phyloP scores from a whole-genome alignment of 2,888 invertebrate species.

The Operophtera brumata region DNA sequence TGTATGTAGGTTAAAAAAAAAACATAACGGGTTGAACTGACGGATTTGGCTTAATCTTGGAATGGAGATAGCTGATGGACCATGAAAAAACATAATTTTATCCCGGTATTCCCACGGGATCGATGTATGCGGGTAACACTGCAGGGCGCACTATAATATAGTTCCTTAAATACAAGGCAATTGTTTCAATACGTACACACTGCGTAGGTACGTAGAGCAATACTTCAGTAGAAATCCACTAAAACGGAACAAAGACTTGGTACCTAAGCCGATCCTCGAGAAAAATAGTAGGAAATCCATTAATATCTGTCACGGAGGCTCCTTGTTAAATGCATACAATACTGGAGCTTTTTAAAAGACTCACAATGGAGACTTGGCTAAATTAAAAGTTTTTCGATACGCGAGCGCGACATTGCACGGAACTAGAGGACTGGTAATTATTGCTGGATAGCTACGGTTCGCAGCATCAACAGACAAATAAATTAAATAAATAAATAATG shows the following conservation, averaged over 20 bases:
- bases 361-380: conserved; percentile 76
- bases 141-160: too few relatives aligned
- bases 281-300: conserved; percentile 78
- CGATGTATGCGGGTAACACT: too few relatives aligned
- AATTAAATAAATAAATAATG: too few relatives aligned
- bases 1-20: too few relatives aligned
- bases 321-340: conserved; percentile 81
- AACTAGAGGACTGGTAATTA: conserved; percentile 75
- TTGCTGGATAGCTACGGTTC: conserved; percentile 54
- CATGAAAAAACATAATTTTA: too few relatives aligned
- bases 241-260: conserved; percentile 66
- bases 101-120: too few relatives aligned
- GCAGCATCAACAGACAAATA: conserved; percentile 34
- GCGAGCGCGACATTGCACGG: conserved; percentile 75
- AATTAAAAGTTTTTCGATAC: conserved; percentile 81
- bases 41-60: too few relatives aligned
- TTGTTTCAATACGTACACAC: conserved; percentile 21
- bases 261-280: conserved; percentile 75
- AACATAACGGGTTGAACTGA: too few relatives aligned
- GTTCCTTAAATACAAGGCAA: conserved; percentile 5
- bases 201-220: not conserved
- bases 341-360: conserved; percentile 79
- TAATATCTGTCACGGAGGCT: conserved; percentile 75
- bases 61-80: too few relatives aligned
- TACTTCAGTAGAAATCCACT: conserved; percentile 34